phyloP scores from a whole-genome alignment of 2,113 vertebrate genomes.

The Edolisoma coerulescens region DNA sequence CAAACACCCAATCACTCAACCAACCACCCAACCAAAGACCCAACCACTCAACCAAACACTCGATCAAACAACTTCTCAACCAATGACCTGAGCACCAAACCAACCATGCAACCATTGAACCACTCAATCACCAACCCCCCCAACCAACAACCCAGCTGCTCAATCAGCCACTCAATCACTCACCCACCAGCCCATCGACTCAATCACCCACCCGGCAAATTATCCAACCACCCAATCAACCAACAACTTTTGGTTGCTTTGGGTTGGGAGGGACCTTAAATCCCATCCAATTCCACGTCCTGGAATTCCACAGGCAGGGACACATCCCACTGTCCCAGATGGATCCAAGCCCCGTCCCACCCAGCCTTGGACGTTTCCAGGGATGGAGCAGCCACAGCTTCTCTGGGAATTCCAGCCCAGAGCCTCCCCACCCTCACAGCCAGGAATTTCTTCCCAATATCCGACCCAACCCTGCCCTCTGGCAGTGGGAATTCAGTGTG shows the following conservation, averaged over 20 bases:
- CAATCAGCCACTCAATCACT: neutral
- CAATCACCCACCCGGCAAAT: neutral
- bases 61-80: neutral
- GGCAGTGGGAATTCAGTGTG: neutral
- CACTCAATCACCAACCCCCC: neutral
- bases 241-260: neutral
- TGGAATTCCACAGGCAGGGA: neutral
- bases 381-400: neutral
- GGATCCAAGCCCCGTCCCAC: neutral
- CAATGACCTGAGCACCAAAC: neutral
- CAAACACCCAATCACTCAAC: too few species aligned
- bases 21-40: too few species aligned
- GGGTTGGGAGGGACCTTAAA: neutral
- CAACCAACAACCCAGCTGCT: neutral
- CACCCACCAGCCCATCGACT: neutral
- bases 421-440: neutral
- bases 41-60: neutral
- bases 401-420: neutral
- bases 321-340: rapidly evolving
- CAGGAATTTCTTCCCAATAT: neutral
- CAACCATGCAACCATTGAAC: neutral
- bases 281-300: rapidly evolving
- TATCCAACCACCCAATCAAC: too few species aligned
- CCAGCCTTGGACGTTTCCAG: neutral
- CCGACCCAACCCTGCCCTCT: neutral